Evolutionary conservation across 2,888 invertebrate species (phyloP).

Genomic region (Agrochola circellaris): DNA sequence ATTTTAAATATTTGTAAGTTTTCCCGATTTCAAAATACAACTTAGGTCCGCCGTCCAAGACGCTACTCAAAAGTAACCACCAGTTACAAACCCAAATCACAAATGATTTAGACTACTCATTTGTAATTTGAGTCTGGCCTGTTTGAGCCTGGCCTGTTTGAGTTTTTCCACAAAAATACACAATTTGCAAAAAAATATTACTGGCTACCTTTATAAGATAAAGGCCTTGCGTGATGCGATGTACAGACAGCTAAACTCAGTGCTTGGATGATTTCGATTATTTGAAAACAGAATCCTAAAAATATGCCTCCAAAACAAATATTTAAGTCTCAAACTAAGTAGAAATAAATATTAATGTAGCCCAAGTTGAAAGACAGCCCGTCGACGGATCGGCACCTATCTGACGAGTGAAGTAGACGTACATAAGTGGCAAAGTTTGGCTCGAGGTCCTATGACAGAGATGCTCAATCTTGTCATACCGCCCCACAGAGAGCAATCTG

Average conservation of each 20-base stretch:
- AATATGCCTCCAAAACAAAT: conserved; percentile 19
- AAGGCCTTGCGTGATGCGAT: neutral
- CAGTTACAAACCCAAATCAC: neutral
- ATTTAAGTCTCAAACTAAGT: conserved; percentile 50
- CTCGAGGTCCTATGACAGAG: conserved; percentile 40
- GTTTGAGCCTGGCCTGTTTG: neutral
- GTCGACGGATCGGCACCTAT: conserved; percentile 63
- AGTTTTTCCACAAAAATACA: neutral
- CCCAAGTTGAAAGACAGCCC: conserved; percentile 54
- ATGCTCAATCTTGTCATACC: conserved; percentile 46
- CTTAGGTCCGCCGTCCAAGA: neutral
- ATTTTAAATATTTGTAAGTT: neutral
- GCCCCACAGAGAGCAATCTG: conserved; percentile 41
- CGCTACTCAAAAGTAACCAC: neutral
- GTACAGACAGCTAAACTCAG: neutral
- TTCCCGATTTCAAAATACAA: neutral
- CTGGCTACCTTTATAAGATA: neutral
- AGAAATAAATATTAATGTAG: conserved; percentile 73
- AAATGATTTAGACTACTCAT: too few species aligned
- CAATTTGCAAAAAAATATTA: neutral
- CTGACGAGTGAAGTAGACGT: conserved; percentile 64
- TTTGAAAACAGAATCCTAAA: conserved; percentile 6
- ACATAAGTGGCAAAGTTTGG: conserved; percentile 59
- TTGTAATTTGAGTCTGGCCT: too few species aligned
- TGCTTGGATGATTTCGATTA: too few species aligned